Percentiles rank a stretch among this genome's conserved stretches.
Conservation (phyloP, 1,140 invertebrate species). For the Conus betulinus region DNA sequence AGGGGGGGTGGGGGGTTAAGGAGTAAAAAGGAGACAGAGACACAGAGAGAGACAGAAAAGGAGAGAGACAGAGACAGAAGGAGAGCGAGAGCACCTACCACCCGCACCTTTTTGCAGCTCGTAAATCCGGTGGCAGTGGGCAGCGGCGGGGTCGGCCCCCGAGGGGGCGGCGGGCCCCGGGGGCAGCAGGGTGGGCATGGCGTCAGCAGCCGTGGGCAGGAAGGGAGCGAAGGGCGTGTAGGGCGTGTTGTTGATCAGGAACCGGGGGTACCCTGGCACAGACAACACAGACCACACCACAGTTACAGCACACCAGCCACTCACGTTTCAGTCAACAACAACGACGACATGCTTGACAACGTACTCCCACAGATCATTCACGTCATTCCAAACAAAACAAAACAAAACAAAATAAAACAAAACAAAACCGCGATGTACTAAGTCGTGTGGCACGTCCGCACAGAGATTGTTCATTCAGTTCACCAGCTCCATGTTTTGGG, state of each 20-base stretch:
- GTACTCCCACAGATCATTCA: no score
- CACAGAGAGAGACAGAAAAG: no score
- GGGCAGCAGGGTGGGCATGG: constrained; percentile 8
- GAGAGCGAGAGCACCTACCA: not conserved
- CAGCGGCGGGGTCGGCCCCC: not conserved
- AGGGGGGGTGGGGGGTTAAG: no score
- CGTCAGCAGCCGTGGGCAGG: constrained; percentile 11
- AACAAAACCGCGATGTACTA: no score
- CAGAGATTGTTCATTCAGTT: no score
- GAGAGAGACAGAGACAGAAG: not conserved
- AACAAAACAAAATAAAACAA: no score
- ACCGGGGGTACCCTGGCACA: constrained; percentile 1
- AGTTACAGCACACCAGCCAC: not conserved
- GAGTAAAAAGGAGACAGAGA: not conserved
- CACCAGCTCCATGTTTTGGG: no score
- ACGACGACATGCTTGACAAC: no score
- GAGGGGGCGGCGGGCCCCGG: constrained; percentile 13
- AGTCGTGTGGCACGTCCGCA: no score
- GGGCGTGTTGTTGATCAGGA: constrained; percentile 4
- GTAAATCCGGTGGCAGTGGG: constrained; percentile 22
- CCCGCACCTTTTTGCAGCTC: constrained; percentile 17
- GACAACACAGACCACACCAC: not conserved
- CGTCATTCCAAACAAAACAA: no score
- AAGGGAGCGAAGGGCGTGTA: constrained; percentile 18
- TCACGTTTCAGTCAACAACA: no score